Evolutionary conservation across 2,797 vertebrate species (phyloP), one percentile per base, ranked within the genome.

Genomic region (Odontamblyopus lacepedii): DNA sequence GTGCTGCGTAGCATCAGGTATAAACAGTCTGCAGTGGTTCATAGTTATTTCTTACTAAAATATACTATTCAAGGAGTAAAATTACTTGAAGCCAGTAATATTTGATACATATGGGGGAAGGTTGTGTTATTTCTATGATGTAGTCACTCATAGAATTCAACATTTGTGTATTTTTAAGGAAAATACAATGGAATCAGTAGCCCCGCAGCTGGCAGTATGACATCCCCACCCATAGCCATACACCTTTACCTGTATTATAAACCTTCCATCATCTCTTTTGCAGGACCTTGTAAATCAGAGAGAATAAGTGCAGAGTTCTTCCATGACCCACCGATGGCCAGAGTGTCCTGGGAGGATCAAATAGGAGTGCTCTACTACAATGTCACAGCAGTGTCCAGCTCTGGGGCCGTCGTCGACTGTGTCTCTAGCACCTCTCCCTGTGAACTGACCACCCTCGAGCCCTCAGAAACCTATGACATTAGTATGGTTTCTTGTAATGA

Each of bases 221-320:
- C 35, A 38, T 38, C 35, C 1, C 35, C 7, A 15, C 44, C 41
- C 5, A 7, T 23, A 19, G 5, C 6, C 19, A 2, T 26, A 23
- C 55, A 11, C 23, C 3, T 9, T 23, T 56, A 56, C 23, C 55
- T 12, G 1, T 57, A 12, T 27, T 2, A 6, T 26, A 12, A 57
- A 26, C 26, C 11, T 11, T 26, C 23, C 23, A 4, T 11, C 4
- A 12, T 57, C 3, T 23, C 19, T 38, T 63, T 23, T 18, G 16
- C 81, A 95, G 95, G 89, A 16, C 95, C 94, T 8, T 95, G 95
- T 71, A 68, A 78, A 53, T 93, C 93, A 1, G 1, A 64, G 65
- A 73, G 11, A 2, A 78, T 94, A 9, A 90, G 76, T 3, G 92
- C 88, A 35, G 82, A 93, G 70, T 72, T 93, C 63, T 56, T 74